These are phyloP conservation scores for Nannobrachium achirus DNA, from an alignment of 2,113 vertebrate genomes.

Conservation along the genomic window DNA sequence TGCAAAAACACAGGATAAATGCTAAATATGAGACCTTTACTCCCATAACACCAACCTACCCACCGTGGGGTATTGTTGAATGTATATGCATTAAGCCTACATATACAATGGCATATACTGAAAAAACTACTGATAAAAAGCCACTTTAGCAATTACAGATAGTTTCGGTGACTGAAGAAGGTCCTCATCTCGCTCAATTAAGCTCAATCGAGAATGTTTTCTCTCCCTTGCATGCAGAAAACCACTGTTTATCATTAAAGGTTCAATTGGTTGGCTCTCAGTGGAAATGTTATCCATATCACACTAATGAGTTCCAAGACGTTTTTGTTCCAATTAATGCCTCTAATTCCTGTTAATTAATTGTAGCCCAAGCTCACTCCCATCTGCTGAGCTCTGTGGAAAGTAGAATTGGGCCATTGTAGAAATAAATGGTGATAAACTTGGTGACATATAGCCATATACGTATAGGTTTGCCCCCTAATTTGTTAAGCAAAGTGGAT, in stretches of 20 bases:
- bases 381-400: constrained; percentile 68
- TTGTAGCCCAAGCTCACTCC: constrained; percentile 72
- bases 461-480: constrained; percentile 47
- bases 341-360: constrained; percentile 83
- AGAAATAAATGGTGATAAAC: constrained; percentile 44
- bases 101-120: constrained; percentile 51
- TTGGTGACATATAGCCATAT: constrained; percentile 47
- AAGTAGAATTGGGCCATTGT: constrained; percentile 72
- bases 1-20: no score
- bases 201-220: constrained; percentile 55
- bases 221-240: constrained; percentile 43
- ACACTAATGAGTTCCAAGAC: constrained; percentile 73
- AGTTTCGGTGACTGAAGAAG: constrained; percentile 54
- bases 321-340: constrained; percentile 80
- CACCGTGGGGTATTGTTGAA: constrained; percentile 28
- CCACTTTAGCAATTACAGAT: constrained; percentile 61
- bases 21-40: no score
- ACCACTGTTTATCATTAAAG: constrained; percentile 70
- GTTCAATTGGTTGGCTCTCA: constrained; percentile 70
- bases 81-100: constrained; percentile 23
- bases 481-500: constrained; percentile 67
- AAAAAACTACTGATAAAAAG: constrained; percentile 55
- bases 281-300: constrained; percentile 75
- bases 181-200: constrained; percentile 64
- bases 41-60: constrained; percentile 28